A percentile compares a stretch with the other conserved stretches of the same genome.
Conservation (phyloP, 2,113 vertebrate species). For the Tachysurus vachellii region DNA sequence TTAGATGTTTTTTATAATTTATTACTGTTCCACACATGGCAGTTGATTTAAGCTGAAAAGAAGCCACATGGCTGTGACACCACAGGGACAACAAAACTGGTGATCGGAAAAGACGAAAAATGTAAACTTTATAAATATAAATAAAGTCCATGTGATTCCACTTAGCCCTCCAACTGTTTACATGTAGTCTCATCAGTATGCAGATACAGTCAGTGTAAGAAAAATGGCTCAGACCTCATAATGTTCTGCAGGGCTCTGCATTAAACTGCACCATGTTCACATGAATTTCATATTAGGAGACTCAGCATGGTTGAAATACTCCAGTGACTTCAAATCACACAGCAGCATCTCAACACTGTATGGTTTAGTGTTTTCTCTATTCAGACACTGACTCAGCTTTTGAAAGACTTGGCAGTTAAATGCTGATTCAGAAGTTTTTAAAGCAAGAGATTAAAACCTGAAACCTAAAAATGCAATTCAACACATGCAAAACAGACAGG, state of each 20-base stretch:
- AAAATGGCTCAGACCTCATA: neutral
- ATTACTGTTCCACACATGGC: neutral
- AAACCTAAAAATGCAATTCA: neutral
- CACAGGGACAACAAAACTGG: neutral
- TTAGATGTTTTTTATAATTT: neutral
- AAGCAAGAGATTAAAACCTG: neutral
- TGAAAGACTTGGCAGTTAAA: conserved; percentile 2
- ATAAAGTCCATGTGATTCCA: neutral
- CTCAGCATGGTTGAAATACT: neutral
- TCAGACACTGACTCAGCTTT: neutral
- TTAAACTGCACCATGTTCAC: neutral
- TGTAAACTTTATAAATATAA: neutral
- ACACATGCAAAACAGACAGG: neutral
- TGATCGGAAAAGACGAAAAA: neutral
- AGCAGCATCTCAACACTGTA: neutral
- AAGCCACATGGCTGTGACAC: neutral
- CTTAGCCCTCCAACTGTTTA: neutral
- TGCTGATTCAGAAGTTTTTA: neutral
- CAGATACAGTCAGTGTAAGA: neutral
- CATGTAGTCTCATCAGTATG: neutral
- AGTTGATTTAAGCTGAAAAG: neutral
- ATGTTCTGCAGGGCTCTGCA: neutral
- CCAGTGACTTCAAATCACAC: neutral
- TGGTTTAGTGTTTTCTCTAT: neutral
- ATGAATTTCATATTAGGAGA: neutral